Percentiles rank a stretch among this genome's conserved stretches.
Conservation (phyloP, 2,797 vertebrate species). For the Pseudocheirus occidentalis region DNA sequence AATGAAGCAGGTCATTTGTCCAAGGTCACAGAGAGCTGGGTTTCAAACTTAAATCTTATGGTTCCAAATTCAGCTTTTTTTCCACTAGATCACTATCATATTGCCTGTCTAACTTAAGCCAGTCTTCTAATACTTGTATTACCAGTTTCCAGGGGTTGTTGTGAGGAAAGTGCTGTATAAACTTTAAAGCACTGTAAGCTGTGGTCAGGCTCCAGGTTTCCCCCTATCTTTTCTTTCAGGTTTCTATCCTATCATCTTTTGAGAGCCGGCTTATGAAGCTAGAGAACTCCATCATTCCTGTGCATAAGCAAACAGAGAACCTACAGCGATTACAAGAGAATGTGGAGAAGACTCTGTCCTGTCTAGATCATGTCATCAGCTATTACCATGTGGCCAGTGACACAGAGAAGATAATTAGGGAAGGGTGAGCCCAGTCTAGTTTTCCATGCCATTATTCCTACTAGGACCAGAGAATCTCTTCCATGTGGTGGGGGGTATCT, state of each 20-base stretch:
- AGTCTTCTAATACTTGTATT: neutral
- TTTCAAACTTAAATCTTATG: neutral
- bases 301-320: conserved; percentile 98
- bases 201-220: neutral
- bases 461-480: neutral
- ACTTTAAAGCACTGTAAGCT: neutral
- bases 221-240: conserved; percentile 81
- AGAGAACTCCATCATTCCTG: conserved; percentile 99
- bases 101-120: neutral
- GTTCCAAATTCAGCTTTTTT: neutral
- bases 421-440: conserved; percentile 88
- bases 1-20: neutral
- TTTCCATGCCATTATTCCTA: neutral
- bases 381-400: conserved; percentile 98
- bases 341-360: conserved; percentile 95
- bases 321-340: conserved; percentile 98
- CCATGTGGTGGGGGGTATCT: neutral
- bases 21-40: neutral
- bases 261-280: conserved; percentile 98
- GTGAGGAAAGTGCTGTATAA: neutral
- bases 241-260: conserved; percentile 97
- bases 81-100: neutral
- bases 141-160: neutral
- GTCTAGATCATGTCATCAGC: conserved; percentile 97
- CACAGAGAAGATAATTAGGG: conserved; percentile 95